Percentiles rank a stretch among this genome's conserved stretches.
These are phyloP conservation scores for Operophtera brumata DNA, from an alignment of 2,888 invertebrate species.

Conservation along the genomic window DNA sequence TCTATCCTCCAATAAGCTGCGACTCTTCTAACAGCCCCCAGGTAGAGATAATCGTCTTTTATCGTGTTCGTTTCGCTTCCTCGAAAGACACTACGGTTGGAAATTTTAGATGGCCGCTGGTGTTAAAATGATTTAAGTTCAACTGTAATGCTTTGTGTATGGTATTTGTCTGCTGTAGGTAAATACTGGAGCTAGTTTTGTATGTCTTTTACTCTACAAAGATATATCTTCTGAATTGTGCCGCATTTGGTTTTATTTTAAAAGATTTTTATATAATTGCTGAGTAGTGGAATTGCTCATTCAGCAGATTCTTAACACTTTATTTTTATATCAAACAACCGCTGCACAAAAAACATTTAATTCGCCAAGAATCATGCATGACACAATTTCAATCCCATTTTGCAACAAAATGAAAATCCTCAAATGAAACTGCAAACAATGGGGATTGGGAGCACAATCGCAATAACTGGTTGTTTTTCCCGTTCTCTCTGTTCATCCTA, in stretches of 20 bases:
- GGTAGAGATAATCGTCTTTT: slow-evolving; percentile 15
- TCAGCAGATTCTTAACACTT: too few species aligned
- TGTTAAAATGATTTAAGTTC: slow-evolving; percentile 6
- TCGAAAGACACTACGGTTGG: slow-evolving; percentile 6
- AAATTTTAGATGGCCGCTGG: slow-evolving; percentile 3
- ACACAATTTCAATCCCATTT: slow-evolving; percentile 3
- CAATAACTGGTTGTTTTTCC: background rate
- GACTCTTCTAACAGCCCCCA: slow-evolving; percentile 8
- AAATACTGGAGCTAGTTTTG: too few species aligned
- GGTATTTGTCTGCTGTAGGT: background rate
- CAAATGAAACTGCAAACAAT: slow-evolving; percentile 10
- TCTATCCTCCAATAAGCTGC: background rate
- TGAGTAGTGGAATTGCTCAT: too few species aligned
- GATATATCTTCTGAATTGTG: too few species aligned
- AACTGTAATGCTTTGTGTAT: background rate
- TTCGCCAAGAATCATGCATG: background rate
- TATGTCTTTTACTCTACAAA: too few species aligned
- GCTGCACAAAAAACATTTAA: background rate
- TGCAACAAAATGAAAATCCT: background rate
- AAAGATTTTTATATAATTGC: too few species aligned
- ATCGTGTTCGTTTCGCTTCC: slow-evolving; percentile 12
- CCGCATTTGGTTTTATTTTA: too few species aligned
- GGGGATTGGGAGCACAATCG: background rate
- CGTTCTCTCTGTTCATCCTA: slow-evolving; percentile 4
- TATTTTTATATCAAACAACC: too few species aligned